These are phyloP conservation scores for Hetaerina titia DNA, from an alignment of 2,888 invertebrate species.

Conservation along the genomic window DNA sequence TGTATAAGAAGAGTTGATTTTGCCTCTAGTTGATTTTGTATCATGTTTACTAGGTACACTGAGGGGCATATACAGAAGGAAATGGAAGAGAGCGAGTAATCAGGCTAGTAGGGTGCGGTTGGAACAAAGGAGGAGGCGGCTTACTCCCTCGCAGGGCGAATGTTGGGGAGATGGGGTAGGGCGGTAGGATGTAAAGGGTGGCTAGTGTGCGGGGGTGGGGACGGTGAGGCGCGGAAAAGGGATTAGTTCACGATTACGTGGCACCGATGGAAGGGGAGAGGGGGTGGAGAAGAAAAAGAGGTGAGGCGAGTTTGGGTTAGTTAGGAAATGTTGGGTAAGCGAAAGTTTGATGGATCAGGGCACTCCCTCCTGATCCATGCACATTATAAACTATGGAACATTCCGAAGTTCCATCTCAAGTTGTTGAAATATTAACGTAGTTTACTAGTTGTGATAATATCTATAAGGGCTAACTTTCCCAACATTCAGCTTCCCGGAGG, in stretches of 20 bases:
- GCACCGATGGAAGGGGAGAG: background rate
- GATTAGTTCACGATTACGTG: constrained; percentile 15
- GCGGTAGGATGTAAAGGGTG: background rate
- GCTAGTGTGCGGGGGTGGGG: background rate
- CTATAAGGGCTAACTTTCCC: background rate
- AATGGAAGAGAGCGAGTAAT: too few relatives aligned
- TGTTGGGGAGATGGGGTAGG: background rate
- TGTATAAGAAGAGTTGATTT: too few relatives aligned
- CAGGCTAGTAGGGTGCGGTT: background rate
- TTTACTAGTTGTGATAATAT: background rate
- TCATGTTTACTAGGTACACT: too few relatives aligned
- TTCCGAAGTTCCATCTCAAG: background rate
- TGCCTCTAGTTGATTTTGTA: too few relatives aligned
- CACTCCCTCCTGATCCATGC: background rate
- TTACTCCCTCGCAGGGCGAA: background rate
- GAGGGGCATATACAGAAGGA: too few relatives aligned
- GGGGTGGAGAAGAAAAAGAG: background rate
- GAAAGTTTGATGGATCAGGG: constrained; percentile 30
- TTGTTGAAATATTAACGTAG: constrained; percentile 14
- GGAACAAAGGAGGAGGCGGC: background rate
- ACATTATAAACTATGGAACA: background rate
- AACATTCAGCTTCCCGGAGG: background rate
- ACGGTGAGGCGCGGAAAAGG: background rate
- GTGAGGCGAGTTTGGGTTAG: background rate
- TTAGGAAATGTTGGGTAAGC: constrained; percentile 12